Conservation (phyloP, 1,140 invertebrate genomes). For the Scaptodrosophila lebanonensis region DNA sequence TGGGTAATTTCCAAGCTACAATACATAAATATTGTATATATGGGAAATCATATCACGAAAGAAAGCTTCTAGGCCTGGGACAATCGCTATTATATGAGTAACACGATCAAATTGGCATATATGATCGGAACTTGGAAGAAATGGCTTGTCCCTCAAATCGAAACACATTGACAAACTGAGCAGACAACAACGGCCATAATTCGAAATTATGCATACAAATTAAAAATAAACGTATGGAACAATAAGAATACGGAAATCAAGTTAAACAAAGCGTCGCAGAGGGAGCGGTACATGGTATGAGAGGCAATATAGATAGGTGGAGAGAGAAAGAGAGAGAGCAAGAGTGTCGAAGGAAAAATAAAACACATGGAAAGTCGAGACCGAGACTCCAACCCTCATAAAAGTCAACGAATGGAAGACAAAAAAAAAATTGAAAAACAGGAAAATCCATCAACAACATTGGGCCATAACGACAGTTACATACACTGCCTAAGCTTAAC, state of each 20-base stretch:
- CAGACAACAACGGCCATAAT: slow-evolving; percentile 35
- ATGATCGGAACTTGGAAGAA: no score
- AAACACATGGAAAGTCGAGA: slow-evolving; percentile 58
- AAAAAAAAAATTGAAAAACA: slow-evolving; percentile 36
- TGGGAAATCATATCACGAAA: no score
- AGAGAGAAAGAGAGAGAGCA: slow-evolving; percentile 25
- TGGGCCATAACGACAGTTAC: slow-evolving; percentile 17
- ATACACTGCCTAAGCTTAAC: slow-evolving; percentile 28
- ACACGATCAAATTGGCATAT: no score
- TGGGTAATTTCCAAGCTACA: slow-evolving; percentile 8
- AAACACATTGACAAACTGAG: not conserved
- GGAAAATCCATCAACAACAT: slow-evolving; percentile 25
- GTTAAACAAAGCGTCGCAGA: slow-evolving; percentile 63
- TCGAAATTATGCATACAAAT: slow-evolving; percentile 57
- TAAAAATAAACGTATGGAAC: slow-evolving; percentile 65
- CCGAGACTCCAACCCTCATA: slow-evolving; percentile 69
- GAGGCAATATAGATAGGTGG: slow-evolving; percentile 15
- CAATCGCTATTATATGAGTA: no score
- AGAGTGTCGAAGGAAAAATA: slow-evolving; percentile 44
- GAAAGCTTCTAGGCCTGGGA: no score
- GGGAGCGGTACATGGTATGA: slow-evolving; percentile 36
- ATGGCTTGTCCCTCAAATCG: slow-evolving; percentile 25
- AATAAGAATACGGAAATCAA: slow-evolving; percentile 58
- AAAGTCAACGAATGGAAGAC: slow-evolving; percentile 66
- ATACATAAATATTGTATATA: not conserved